Percentiles rank a stretch among this genome's conserved stretches.
phyloP scores from a whole-genome alignment of 2,113 vertebrate species.

The Echinops telfairi region DNA sequence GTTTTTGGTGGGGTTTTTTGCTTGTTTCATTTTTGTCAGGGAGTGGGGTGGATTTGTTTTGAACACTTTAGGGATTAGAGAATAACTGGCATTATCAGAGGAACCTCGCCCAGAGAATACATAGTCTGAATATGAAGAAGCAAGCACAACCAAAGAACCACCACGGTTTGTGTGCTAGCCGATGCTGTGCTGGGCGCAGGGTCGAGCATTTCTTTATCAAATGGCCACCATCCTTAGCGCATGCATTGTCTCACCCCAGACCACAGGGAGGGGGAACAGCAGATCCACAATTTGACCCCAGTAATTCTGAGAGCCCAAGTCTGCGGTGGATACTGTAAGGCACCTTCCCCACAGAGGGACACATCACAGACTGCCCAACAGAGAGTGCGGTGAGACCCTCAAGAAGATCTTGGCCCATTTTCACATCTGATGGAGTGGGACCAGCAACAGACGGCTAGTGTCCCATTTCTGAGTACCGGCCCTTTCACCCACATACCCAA shows the following conservation, averaged over 20 bases:
- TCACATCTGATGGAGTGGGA: not conserved
- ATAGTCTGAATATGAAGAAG: not conserved
- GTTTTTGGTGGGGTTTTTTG: no score
- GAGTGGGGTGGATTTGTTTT: not conserved
- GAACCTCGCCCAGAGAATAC: not conserved
- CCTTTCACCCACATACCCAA: no score
- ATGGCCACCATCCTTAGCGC: not conserved
- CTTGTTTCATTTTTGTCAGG: no score
- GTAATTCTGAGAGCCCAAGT: no score
- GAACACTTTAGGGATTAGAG: not conserved
- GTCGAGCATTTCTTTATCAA: slow-evolving; percentile 33
- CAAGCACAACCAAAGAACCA: not conserved
- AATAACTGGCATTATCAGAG: slow-evolving; percentile 19
- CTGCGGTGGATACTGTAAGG: not conserved
- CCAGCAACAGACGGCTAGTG: not conserved
- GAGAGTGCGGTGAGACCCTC: not conserved
- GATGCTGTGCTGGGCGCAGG: not conserved
- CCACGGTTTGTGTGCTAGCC: not conserved
- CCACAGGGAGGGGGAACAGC: not conserved
- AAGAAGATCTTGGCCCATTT: not conserved
- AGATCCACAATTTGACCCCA: not conserved
- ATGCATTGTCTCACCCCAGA: not conserved
- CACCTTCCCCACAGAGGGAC: not conserved
- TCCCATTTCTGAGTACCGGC: not conserved
- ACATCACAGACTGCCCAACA: not conserved